Evolutionary conservation across 2,888 invertebrate genomes (phyloP), one percentile per base, ranked within the genome.

Genomic region (Toxonevra muliebris): DNA sequence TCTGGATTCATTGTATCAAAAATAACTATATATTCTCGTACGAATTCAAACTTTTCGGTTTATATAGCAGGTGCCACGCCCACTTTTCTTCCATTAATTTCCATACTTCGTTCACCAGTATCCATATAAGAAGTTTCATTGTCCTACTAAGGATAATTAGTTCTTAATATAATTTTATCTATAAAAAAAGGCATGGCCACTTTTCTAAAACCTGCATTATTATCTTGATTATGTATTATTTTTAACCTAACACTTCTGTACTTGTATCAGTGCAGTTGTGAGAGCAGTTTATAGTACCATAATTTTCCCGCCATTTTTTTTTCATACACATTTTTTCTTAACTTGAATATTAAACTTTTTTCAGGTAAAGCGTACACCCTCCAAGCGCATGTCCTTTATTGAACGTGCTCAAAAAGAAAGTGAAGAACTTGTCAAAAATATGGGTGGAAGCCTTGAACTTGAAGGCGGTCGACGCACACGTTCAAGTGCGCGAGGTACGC

Each of bases 401-500:
- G 85, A 85, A 74, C 77, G 82, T n/a, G 84, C 83, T 58, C 84
- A 84, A 69, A 80, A 80, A 12, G 85, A 85, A 75, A 85, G 85
- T 55, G 85, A 84, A 68, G 85, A 84, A 61, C 74, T 85, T 13
- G 82, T 85, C 0, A 82, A 84, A 66, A 83, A 77, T 40, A 80
- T 85, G 79, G 85, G 85, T n/a, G 84, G 84, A 13, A 81, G 76
- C 45, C 63, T 84, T 45, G 84, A 85, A 63, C 72, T 83, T 40
- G 84, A 83, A 61, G 84, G 84, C 11, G 85, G 85, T 8, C 78
- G 85, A 50, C 81, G 79, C 40, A 85, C 85, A 41, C 80, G 85
- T 52, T 85, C 85, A 20, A 85, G 84, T 73, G 79, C 83, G 40
- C 80, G 84, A 43, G 82, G 84, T 58, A 81, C 81, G 59, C 82